These are phyloP conservation scores for Stenchaetothrips biformis DNA, from an alignment of 2,888 invertebrate species.

Conservation along the genomic window DNA sequence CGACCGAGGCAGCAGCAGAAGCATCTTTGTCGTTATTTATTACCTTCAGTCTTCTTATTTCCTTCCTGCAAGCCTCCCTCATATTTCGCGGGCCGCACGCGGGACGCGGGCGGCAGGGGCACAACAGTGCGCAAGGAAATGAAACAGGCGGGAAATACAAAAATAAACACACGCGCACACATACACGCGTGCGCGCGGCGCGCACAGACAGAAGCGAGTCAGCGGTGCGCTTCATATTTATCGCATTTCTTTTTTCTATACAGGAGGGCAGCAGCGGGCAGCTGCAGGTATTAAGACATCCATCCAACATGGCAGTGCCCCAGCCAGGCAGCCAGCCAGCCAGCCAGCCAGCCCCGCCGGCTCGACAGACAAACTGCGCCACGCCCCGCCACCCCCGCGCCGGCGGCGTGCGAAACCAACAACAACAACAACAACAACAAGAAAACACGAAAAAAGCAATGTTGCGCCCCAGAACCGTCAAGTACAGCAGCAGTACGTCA, in stretches of 20 bases:
- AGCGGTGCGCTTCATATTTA: not conserved
- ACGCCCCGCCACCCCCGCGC: not conserved
- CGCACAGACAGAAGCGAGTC: not conserved
- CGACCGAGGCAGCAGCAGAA: slow-evolving; percentile 41
- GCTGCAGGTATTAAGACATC: slow-evolving; percentile 10
- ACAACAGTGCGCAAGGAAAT: not conserved
- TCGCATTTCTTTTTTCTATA: slow-evolving; percentile 1
- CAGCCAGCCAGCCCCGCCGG: not conserved
- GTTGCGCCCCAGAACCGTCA: too few species aligned
- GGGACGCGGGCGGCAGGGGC: not conserved
- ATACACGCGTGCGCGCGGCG: not conserved
- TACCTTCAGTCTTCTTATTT: slow-evolving; percentile 37
- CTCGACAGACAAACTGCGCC: not conserved
- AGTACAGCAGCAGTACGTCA: too few species aligned
- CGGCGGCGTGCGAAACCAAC: too few species aligned
- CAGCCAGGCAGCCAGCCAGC: not conserved
- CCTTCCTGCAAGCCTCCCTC: slow-evolving; percentile 20
- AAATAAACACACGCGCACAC: not conserved
- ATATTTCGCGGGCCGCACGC: slow-evolving; percentile 7
- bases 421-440: too few species aligned
- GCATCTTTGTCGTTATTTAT: slow-evolving; percentile 49
- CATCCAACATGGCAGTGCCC: not conserved
- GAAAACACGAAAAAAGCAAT: too few species aligned
- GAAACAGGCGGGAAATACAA: slow-evolving; percentile 22
- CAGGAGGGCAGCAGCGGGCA: not conserved